These are phyloP conservation scores for Mallotus villosus DNA, from an alignment of 2,797 vertebrate species.

Conservation along the genomic window DNA sequence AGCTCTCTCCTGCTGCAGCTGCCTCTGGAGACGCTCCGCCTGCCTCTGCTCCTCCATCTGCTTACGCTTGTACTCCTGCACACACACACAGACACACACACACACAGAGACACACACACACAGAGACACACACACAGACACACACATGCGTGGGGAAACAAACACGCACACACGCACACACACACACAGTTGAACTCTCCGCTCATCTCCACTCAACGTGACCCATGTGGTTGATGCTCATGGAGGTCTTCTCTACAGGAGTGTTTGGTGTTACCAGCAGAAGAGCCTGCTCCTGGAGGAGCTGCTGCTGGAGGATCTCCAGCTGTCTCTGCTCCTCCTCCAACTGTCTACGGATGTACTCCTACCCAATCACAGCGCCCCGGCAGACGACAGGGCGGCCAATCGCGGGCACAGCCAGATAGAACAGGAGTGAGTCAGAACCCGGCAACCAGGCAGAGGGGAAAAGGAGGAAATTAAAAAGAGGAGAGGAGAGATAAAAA, in stretches of 20 bases:
- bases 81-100: not conserved
- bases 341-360: constrained; percentile 97
- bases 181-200: not conserved
- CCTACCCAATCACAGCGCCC: constrained; percentile 73
- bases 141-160: not conserved
- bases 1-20: constrained; percentile 93
- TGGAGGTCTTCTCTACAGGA: not conserved
- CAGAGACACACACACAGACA: not conserved
- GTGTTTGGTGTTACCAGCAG: constrained; percentile 87
- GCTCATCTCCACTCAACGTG: not conserved
- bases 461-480: constrained; percentile 10
- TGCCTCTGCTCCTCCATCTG: constrained; percentile 97
- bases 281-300: constrained; percentile 95
- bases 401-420: constrained; percentile 49
- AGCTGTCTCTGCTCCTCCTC: constrained; percentile 97
- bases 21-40: constrained; percentile 93
- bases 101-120: not conserved
- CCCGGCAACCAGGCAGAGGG: constrained; percentile 55
- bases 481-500: not conserved
- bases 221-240: not conserved
- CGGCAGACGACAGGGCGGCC: constrained; percentile 26
- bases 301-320: constrained; percentile 97
- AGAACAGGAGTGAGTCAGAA: constrained; percentile 36
- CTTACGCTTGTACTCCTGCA: constrained; percentile 96
- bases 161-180: not conserved